phyloP scores from a whole-genome alignment of 2,888 invertebrate genomes.

The Cryptus armator region DNA sequence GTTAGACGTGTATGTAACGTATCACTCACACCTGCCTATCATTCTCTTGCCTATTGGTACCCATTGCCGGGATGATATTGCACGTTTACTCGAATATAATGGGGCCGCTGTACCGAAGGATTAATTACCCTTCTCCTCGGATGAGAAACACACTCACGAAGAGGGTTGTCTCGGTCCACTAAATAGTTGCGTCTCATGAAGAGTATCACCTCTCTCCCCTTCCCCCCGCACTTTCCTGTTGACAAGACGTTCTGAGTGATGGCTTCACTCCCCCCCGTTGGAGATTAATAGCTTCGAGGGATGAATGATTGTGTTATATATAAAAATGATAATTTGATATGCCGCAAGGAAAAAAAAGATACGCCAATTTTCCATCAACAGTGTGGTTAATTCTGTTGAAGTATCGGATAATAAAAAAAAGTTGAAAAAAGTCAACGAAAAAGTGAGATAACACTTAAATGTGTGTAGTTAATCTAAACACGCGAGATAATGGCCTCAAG shows the following conservation, averaged over 20 bases:
- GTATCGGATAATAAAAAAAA: too few relatives aligned
- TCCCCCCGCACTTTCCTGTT: slow-evolving; percentile 19
- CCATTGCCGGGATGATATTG: slow-evolving; percentile 53
- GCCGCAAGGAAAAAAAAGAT: neutral
- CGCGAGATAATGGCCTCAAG: slow-evolving; percentile 1
- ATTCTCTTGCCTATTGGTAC: neutral
- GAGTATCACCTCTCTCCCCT: slow-evolving; percentile 15
- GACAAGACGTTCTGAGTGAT: slow-evolving; percentile 59
- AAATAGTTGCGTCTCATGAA: slow-evolving; percentile 62
- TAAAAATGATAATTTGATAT: neutral
- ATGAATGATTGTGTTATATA: neutral
- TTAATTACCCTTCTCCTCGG: slow-evolving; percentile 59
- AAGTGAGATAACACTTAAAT: slow-evolving; percentile 8
- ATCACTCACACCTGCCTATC: neutral
- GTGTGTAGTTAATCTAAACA: neutral
- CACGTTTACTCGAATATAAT: slow-evolving; percentile 44
- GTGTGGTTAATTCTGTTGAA: neutral
- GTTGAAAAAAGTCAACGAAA: neutral
- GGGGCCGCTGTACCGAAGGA: slow-evolving; percentile 41
- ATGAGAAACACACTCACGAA: slow-evolving; percentile 33
- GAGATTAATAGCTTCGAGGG: slow-evolving; percentile 53
- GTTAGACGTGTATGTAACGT: neutral
- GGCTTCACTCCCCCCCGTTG: slow-evolving; percentile 48
- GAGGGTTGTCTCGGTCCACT: slow-evolving; percentile 35
- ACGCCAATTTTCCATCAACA: neutral